A percentile compares a stretch with the other conserved stretches of the same genome.
Evolutionary conservation across 2,888 invertebrate genomes (phyloP).

Genomic region (Phyllotreta cruciferae): DNA sequence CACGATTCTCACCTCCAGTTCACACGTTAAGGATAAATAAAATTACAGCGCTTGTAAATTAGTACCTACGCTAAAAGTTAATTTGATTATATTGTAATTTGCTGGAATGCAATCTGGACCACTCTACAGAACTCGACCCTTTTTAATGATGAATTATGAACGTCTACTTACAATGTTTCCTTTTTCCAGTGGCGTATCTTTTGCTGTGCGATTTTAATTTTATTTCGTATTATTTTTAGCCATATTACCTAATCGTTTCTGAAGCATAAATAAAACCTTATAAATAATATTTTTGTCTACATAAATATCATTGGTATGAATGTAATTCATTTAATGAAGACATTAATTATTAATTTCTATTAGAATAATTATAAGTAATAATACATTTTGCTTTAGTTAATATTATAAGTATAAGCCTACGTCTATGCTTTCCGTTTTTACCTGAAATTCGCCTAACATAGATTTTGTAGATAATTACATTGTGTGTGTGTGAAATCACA

Average conservation of each 20-base stretch:
- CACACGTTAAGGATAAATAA: constrained; percentile 51
- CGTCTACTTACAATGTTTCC: constrained; percentile 26
- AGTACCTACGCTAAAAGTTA: constrained; percentile 50
- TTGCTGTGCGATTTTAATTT: background rate
- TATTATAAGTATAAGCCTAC: too few species aligned
- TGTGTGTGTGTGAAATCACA: constrained; percentile 12
- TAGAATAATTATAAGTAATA: too few species aligned
- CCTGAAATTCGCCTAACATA: too few species aligned
- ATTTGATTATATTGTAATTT: constrained; percentile 59
- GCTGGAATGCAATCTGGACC: constrained; percentile 54
- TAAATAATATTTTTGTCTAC: constrained; percentile 33
- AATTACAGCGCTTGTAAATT: constrained; percentile 43
- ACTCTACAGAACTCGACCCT: constrained; percentile 35
- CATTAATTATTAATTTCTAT: constrained; percentile 4
- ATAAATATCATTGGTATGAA: constrained; percentile 32
- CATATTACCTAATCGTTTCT: too few species aligned
- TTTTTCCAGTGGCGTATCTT: constrained; percentile 3
- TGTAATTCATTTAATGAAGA: constrained; percentile 22
- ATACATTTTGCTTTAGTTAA: too few species aligned
- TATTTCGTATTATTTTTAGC: too few species aligned
- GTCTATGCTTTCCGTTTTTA: too few species aligned
- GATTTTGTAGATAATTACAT: constrained; percentile 21
- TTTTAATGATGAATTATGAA: constrained; percentile 39
- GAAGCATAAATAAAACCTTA: too few species aligned
- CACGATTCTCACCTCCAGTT: constrained; percentile 46